Base-by-base conservation (phyloP, 2,888 invertebrate species). In the Torymus auratus region DNA sequence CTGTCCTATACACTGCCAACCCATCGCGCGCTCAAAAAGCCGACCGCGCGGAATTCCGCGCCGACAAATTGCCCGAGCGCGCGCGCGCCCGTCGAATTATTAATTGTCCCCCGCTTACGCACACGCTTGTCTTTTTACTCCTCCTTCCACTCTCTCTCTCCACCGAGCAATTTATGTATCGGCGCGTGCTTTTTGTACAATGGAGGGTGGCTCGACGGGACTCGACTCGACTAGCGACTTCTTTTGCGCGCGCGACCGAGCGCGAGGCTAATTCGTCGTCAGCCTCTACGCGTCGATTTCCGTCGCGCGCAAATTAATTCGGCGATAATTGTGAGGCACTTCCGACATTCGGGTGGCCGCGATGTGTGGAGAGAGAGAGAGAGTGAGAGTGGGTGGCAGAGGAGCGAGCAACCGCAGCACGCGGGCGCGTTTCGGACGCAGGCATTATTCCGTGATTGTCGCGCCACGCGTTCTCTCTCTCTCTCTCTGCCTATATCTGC, bases 361-460 rank as follows among this genome's bases (percentile, higher is more conserved):
- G 28, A 28, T 75, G 82, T 79, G 82, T 71, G 78, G 75, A 28
- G 53, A 68, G 65, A 77, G 78, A 82, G 78, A 74, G 70, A 20
- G 86, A 85, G 83, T 81, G 78, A 82, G 78, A 74, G 70, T 1
- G 86, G 85, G 83, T 81, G 85, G 85, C 85, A 84, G 86, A 81
- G 83, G 87, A 85, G 20, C 5, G 64, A 69, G 87, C 86, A 87
- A 89, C 89, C 89, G 84, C 89, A 84, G 85, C 85, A 82, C 86
- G 88, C 86, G 88, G 88, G 85, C 89, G 88, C 87, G 89, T 90
- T 89, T 90, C 88, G 87, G 85, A 28, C 28, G 84, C 87, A 84
- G 84, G 85, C 85, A 88, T 88, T 89, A 89, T 89, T 90, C 89
- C 88, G 87, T 88, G 89, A 90, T 89, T 89, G 89, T 89, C 88